These are phyloP conservation scores for Acromyrmex echinatior DNA, from an alignment of 1,140 invertebrate genomes.

Conservation along the genomic window DNA sequence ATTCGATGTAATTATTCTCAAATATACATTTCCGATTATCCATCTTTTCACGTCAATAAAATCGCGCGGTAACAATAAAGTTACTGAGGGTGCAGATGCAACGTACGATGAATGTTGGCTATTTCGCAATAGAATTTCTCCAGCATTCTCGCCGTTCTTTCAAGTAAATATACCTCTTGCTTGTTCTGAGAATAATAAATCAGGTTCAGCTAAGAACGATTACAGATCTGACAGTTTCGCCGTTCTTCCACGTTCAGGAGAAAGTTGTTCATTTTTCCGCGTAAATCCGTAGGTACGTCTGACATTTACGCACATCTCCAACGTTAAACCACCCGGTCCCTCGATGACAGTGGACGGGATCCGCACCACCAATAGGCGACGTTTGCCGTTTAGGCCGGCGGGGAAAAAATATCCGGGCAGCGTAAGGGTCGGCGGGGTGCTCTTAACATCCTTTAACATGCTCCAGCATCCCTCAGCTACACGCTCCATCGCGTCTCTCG, in stretches of 20 bases:
- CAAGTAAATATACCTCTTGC: neutral
- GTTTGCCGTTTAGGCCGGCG: conserved; percentile 4
- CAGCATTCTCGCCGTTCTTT: neutral
- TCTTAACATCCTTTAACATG: conserved; percentile 66
- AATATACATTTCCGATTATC: conserved; percentile 1
- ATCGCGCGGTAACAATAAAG: conserved; percentile 21
- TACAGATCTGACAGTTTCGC: conserved; percentile 15
- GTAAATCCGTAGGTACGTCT: neutral
- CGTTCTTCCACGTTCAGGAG: neutral
- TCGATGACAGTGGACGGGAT: neutral
- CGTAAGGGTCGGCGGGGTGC: conserved; percentile 49
- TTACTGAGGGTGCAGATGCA: conserved; percentile 21
- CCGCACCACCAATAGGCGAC: conserved; percentile 12
- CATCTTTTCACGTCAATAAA: conserved; percentile 32
- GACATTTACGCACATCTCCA: conserved; percentile 32
- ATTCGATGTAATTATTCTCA: neutral
- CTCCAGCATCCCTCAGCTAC: conserved; percentile 69
- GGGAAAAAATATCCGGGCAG: conserved; percentile 50
- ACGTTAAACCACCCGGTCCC: conserved; percentile 12
- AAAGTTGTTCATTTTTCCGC: conserved; percentile 32
- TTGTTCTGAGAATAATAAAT: conserved; percentile 51
- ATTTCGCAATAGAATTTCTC: conserved; percentile 30
- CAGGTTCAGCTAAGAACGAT: conserved; percentile 36
- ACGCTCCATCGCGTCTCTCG: conserved; percentile 71
- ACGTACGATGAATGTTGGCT: conserved; percentile 27